phyloP scores from a whole-genome alignment of 2,113 vertebrate species.

The Syngnathoides biaculeatus region DNA sequence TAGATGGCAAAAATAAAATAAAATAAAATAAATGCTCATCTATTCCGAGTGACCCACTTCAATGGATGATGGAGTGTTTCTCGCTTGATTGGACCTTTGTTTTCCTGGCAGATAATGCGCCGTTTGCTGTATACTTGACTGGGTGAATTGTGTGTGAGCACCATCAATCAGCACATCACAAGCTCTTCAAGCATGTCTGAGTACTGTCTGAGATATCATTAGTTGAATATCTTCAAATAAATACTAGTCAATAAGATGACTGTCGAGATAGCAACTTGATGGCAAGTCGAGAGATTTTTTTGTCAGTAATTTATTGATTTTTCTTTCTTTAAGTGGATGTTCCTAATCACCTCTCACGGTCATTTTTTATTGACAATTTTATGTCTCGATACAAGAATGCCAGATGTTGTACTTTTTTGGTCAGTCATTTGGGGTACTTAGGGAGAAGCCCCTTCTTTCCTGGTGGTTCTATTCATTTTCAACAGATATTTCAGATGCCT shows the following conservation, averaged over 20 bases:
- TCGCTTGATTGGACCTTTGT: conserved; percentile 56
- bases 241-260: not conserved
- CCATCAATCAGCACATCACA: conserved; percentile 13
- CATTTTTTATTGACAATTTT: not conserved
- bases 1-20: not conserved
- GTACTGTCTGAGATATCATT: conserved; percentile 12
- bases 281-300: not conserved
- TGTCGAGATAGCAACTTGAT: not conserved
- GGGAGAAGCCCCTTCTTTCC: not conserved
- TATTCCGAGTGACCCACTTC: conserved; percentile 31
- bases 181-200: conserved; percentile 19
- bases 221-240: conserved; percentile 26
- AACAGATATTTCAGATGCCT: not conserved
- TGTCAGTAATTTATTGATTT: not conserved
- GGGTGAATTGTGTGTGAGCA: conserved; percentile 2
- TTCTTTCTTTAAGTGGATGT: not conserved
- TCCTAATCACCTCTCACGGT: not conserved
- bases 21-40: conserved; percentile 44
- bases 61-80: conserved; percentile 22
- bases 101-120: conserved; percentile 10
- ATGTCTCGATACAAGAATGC: not conserved
- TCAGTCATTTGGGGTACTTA: not conserved
- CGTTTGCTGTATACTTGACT: conserved; percentile 21
- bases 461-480: not conserved
- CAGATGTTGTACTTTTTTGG: not conserved